Evolutionary conservation across 2,797 vertebrate genomes (phyloP), one percentile per base, ranked within the genome.

Genomic region (Mormyrus proboscirostris): DNA sequence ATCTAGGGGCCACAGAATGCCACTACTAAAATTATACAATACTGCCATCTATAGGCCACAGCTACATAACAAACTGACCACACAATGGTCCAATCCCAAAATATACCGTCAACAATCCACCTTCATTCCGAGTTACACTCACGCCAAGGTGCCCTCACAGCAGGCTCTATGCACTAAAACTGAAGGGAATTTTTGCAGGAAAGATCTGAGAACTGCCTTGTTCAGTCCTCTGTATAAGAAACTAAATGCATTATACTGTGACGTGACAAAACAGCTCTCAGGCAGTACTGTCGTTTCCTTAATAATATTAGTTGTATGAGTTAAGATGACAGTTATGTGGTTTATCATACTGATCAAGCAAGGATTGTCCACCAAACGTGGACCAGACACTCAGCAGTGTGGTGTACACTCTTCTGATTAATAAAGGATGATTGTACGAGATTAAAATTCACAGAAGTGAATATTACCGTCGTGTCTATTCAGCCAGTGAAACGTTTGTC

Each of bases 1-100:
- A 94, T 90, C 95, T 95, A 91, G 90, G 94, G 94, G 93, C 88
- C 19, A 91, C 50, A 57, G n/a, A 51, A 4, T 44, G 73, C 51
- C 44, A 50, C 65, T 51, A 55, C 53, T 49, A 33, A 12, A 83
- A 88, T 22, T 12, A n/a, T 53, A 53, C 53, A 29, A 12, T 50
- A 41, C 47, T 38, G 49, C 49, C 47, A 76, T 49, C 44, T 87
- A 16, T 9, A 29, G n/a, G 29, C 50, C 89, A 5, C 88, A 29
- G 19, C 44, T 19, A n/a, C 44, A 22, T n/a, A 83, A 79, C 73
- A 79, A 49, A 65, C 9, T 29, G 22, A 29, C 22, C 62, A 65
- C 59, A 62, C 59, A 29, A 22, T n/a, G 55, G 19, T 2, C 16
- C 55, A 57, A n/a, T 57, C 19, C 55, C 19, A 59, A 59, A 22